Base-by-base conservation (phyloP, 1,140 invertebrate genomes). In the Drosophila grimshawi region DNA sequence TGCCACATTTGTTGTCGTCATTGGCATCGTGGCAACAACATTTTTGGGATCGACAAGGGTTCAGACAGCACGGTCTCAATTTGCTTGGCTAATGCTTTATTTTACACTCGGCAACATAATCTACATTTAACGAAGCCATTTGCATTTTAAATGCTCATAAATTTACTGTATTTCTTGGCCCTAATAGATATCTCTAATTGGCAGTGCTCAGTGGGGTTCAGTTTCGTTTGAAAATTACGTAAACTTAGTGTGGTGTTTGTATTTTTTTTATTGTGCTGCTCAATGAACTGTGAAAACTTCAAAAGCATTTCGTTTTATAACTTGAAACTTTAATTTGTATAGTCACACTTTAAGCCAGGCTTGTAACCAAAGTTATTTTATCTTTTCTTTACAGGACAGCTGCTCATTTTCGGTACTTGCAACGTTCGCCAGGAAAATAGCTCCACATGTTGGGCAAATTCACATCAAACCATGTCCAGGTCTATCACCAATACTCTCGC, bases 391-490 rank as follows among this genome's bases (percentile, higher is more conserved):
- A 48, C 64, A 66, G 63, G 35, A 10, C 65, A 61, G 51, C 56
- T 66, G 65, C 56, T 8, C 39, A 64, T 45, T 7, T 30, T 45
- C 33, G 52, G 33, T 65, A 68, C 59, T 57, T 79, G 41, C 37
- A 11, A 8, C 19, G 2, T 37, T 43, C 32, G 39, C 27, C 41
- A 35, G 19, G 32, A 30, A 62, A 62, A 41, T 37, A 46, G 49
- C 57, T 66, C 46, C 80, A 85, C 74, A 92, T 92, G 90, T 92
- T 92, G 90, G 90, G 90, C 29, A 92, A 92, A 92, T 92, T 92
- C 62, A 92, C 90, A 65, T 92, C 90, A 52, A 92, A 92, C 59
- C 90, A 92, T 92, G 90, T 92, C 63, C 90, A 92, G 74, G 90
- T 92, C 62, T 92, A 92, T 78, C 90, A 92, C 63, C 90, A 92